These are phyloP conservation scores for Caenorhabditis virilis DNA, from an alignment of 2,888 invertebrate species.

Conservation along the genomic window DNA sequence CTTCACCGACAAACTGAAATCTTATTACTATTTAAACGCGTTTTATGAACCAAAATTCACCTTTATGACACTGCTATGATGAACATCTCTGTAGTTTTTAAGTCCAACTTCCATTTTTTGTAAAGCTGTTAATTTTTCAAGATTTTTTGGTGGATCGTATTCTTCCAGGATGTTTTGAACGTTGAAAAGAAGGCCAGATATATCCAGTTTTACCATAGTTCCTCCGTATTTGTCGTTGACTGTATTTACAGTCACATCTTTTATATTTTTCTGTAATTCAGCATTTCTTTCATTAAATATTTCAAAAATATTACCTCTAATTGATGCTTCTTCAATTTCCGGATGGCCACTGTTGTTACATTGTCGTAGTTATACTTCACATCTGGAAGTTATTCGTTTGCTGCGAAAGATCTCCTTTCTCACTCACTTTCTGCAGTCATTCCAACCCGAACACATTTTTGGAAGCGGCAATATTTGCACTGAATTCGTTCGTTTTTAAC, in stretches of 20 bases:
- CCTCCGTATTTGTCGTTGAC: constrained; percentile 24
- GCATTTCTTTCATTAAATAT: no score
- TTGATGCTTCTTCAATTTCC: constrained; percentile 13
- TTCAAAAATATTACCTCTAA: no score
- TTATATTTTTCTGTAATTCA: no score
- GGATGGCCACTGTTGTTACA: constrained; percentile 1
- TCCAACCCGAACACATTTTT: constrained; percentile 38
- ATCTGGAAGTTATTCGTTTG: constrained; percentile 9
- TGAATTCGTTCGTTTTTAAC: constrained; percentile 24
- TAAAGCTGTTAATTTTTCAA: constrained; percentile 8
- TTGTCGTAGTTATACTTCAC: constrained; percentile 32
- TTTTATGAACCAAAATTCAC: constrained; percentile 2
- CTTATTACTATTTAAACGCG: background rate
- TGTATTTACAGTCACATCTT: no score
- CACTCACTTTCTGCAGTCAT: constrained; percentile 44
- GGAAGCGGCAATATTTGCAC: constrained; percentile 40
- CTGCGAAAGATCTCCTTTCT: background rate
- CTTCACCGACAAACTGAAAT: constrained; percentile 23
- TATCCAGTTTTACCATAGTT: constrained; percentile 28
- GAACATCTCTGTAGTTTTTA: constrained; percentile 16
- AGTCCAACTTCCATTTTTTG: constrained; percentile 24
- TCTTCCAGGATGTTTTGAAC: constrained; percentile 16
- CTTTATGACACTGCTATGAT: constrained; percentile 20
- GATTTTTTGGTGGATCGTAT: constrained; percentile 10
- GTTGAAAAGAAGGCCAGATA: constrained; percentile 24